Conservation (phyloP, 1,140 invertebrate species). For the Zophobas morio region DNA sequence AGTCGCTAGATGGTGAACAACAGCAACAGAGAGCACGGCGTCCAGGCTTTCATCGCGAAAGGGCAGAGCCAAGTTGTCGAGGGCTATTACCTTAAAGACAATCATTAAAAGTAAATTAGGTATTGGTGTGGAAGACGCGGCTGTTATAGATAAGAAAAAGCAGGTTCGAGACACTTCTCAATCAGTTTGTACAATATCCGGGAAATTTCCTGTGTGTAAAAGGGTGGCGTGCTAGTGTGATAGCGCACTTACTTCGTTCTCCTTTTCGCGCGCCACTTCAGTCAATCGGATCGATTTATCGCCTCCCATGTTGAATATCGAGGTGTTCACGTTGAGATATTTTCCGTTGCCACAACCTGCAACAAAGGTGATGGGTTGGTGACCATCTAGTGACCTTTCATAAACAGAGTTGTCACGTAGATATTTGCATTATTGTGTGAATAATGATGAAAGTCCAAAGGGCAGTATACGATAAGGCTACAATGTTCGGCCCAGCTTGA, state of each 20-base stretch:
- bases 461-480: neutral
- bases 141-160: conserved; percentile 12
- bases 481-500: no score
- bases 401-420: no score
- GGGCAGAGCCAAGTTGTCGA: conserved; percentile 91
- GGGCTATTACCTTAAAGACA: conserved; percentile 80
- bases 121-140: conserved; percentile 1
- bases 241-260: conserved; percentile 80
- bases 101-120: conserved; percentile 33
- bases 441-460: neutral
- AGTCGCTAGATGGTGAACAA: conserved; percentile 95
- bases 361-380: conserved; percentile 43
- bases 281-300: conserved; percentile 89
- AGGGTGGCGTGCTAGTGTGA: conserved; percentile 22
- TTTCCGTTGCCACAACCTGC: conserved; percentile 94
- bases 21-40: conserved; percentile 93
- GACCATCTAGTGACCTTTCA: conserved; percentile 3
- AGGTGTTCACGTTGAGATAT: conserved; percentile 89
- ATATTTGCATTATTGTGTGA: no score
- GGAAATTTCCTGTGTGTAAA: conserved; percentile 44
- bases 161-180: conserved; percentile 19
- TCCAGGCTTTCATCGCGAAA: conserved; percentile 95
- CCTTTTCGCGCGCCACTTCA: conserved; percentile 81
- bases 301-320: conserved; percentile 88
- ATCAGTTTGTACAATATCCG: conserved; percentile 50